Conservation (phyloP, 2,888 invertebrate species). For the Caenorhabditis sp. region DNA sequence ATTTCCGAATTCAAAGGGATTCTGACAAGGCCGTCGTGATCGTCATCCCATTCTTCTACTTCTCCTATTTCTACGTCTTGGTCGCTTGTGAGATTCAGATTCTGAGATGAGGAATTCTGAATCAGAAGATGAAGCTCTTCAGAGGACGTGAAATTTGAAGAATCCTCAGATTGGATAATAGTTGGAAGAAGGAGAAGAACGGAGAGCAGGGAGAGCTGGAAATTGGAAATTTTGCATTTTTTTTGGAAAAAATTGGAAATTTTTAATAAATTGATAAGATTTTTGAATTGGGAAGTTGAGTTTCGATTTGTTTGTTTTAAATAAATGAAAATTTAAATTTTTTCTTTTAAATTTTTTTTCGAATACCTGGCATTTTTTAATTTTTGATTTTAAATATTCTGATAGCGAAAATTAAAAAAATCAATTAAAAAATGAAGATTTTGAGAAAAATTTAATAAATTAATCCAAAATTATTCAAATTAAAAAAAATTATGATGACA, state of each 20-base stretch:
- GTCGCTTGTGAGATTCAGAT: background rate
- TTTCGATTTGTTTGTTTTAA: background rate
- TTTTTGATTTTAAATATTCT: too few species aligned
- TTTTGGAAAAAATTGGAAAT: too few species aligned
- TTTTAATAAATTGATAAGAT: background rate
- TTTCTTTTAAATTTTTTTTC: background rate
- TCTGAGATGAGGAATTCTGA: background rate
- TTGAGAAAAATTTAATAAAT: too few species aligned
- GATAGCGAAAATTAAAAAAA: too few species aligned
- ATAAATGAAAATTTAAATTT: background rate
- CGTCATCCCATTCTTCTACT: background rate
- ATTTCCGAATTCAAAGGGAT: background rate
- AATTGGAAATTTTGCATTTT: background rate
- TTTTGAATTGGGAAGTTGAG: background rate
- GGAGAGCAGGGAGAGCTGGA: background rate
- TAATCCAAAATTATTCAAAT: too few species aligned
- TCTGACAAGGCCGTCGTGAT: background rate
- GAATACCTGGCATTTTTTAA: too few species aligned
- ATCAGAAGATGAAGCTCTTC: background rate
- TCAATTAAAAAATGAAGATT: too few species aligned
- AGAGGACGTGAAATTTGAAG: background rate
- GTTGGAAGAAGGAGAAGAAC: background rate
- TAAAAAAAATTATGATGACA: too few species aligned
- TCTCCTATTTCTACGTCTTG: too few species aligned
- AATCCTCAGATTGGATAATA: background rate